Evolutionary conservation across 1,140 invertebrate genomes (phyloP).

Genomic region (Armadillidium nasatum): DNA sequence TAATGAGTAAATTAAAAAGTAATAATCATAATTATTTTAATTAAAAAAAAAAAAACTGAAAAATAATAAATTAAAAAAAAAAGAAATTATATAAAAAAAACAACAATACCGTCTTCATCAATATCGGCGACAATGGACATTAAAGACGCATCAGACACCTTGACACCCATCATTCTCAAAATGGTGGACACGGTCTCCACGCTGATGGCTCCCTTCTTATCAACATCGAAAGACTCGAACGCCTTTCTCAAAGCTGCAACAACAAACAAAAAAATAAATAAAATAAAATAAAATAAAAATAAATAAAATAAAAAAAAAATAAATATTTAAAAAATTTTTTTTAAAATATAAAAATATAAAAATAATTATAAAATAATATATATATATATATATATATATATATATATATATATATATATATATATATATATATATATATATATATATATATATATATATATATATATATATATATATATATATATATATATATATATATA

Average conservation of each 20-base stretch:
- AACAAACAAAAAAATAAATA: not conserved
- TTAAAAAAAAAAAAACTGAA: no score
- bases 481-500: no score
- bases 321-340: not conserved
- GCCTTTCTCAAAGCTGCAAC: slow-evolving; percentile 53
- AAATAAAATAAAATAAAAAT: no score
- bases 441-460: no score
- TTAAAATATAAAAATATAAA: not conserved
- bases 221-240: slow-evolving; percentile 59
- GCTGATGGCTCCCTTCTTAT: slow-evolving; percentile 56
- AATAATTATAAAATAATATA: not conserved
- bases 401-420: no score
- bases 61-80: no score
- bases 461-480: no score
- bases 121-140: slow-evolving; percentile 57
- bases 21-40: no score
- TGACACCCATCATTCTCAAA: slow-evolving; percentile 56
- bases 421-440: no score
- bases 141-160: slow-evolving; percentile 56
- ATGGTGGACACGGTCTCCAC: slow-evolving; percentile 57
- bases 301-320: not conserved
- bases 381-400: no score
- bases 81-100: no score
- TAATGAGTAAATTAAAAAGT: no score
- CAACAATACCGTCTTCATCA: slow-evolving; percentile 54